Evolutionary conservation across 2,888 invertebrate species (phyloP), one percentile per base, ranked within the genome.

Genomic region (Steinernema hermaphroditum): DNA sequence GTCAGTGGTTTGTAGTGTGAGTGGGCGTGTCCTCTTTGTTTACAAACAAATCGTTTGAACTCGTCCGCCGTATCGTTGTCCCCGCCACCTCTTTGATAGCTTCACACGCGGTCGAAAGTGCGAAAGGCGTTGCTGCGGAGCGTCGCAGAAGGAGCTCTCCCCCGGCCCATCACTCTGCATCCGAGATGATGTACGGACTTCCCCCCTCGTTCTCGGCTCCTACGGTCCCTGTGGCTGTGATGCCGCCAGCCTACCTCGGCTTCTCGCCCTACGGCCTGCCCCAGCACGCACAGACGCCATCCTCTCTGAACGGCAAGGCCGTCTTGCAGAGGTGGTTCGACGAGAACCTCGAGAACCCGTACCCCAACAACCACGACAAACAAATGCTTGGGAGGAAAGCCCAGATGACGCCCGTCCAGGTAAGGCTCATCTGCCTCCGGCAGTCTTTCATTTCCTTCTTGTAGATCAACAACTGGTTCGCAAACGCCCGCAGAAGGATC

Each of bases 1-100:
- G 62, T 62, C 62, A 22, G 62, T 62, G 62, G 62, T 62, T 62
- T n/a, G 1, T 16, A 34, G 62, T 62, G 62, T 32, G 32, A 62
- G 12, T 2, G 24, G 50, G 50, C 50, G 50, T 24, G 50, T 50
- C 50, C 22, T 50, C 24, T 50, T 24, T 22, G 50, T 22, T 32
- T 62, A 62, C 62, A 62, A 62, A 62, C 29, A 62, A 62, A 16
- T 62, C 62, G 62, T 62, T 62, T 62, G 62, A 62, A 62, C 62
- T 62, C 32, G 34, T 12, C 32, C 62, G 32, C 32, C 62, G 22
- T 9, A 19, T n/a, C 50, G 50, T 24, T 22, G 50, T 22, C 50
- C 62, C 32, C 62, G 62, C 34, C 62, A 62, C 62, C 62, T 62
- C 62, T 62, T 62, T 62, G 62, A 62, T 62, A 62, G 32, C 62